Conservation (phyloP, 2,113 vertebrate genomes). For the Trematocara stigmaticum region DNA sequence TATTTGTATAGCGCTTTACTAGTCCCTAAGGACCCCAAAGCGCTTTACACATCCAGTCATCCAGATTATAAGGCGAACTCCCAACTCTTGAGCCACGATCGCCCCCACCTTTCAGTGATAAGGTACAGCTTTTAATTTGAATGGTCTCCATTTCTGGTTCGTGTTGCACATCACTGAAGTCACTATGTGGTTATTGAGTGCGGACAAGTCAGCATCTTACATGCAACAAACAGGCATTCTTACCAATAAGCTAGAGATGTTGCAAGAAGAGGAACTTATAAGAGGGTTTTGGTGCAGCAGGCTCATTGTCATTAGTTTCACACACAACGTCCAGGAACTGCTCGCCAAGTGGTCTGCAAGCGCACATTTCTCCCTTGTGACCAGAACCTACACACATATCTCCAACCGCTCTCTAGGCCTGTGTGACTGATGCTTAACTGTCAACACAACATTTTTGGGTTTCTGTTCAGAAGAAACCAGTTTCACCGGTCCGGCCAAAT, state of each 20-base stretch:
- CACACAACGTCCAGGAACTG: neutral
- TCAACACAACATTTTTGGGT: neutral
- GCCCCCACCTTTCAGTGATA: neutral
- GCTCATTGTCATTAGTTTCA: neutral
- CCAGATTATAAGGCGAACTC: too few relatives aligned
- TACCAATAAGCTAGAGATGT: neutral
- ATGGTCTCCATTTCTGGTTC: neutral
- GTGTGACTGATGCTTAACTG: neutral
- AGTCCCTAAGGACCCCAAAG: too few relatives aligned
- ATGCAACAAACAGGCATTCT: neutral
- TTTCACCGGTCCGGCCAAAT: neutral
- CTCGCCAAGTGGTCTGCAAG: neutral
- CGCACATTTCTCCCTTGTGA: neutral
- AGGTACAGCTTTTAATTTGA: neutral
- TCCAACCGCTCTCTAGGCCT: neutral
- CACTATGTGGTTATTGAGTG: neutral
- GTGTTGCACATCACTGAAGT: neutral
- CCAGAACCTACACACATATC: neutral
- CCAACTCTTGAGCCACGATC: too few relatives aligned
- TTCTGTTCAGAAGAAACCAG: neutral
- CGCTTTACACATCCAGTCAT: too few relatives aligned
- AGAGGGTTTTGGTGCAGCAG: neutral
- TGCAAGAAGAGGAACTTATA: neutral
- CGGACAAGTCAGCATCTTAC: neutral
- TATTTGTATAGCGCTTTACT: too few relatives aligned